Conservation (phyloP, 2,797 vertebrate genomes). For the Buphagus erythrorhynchus region DNA sequence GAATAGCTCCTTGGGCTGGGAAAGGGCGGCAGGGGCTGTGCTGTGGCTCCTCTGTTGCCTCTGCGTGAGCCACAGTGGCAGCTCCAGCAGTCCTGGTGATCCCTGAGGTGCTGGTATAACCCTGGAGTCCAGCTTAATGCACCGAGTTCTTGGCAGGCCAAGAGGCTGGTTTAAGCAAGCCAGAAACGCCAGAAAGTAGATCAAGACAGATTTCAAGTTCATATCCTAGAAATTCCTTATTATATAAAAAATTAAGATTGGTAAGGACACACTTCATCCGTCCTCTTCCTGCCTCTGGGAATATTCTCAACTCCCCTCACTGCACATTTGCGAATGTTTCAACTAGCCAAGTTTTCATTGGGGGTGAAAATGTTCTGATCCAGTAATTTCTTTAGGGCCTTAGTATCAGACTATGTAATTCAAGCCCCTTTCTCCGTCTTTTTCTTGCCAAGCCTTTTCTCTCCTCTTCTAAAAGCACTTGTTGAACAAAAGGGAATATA, state of each 20-base stretch:
- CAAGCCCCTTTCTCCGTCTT: neutral
- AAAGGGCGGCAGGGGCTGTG: accelerated
- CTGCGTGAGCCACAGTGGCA: accelerated
- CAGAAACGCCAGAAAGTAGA: neutral
- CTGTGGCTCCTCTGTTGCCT: neutral
- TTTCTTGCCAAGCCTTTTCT: neutral
- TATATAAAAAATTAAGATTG: neutral
- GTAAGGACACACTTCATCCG: neutral
- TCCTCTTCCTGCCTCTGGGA: neutral
- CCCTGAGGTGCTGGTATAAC: accelerated
- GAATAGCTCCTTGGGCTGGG: accelerated
- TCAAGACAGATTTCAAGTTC: neutral
- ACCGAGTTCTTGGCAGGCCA: neutral
- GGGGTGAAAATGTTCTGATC: neutral
- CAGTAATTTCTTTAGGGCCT: neutral
- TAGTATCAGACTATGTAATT: neutral
- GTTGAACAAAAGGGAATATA: neutral
- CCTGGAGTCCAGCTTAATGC: neutral
- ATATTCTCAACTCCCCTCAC: neutral
- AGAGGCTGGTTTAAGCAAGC: neutral
- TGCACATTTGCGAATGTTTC: accelerated
- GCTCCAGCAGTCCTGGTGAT: accelerated
- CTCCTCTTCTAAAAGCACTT: neutral
- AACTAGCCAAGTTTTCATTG: neutral
- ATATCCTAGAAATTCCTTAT: neutral